Evolutionary conservation across 1,140 invertebrate species (phyloP).

Genomic region (Heliconius congener): DNA sequence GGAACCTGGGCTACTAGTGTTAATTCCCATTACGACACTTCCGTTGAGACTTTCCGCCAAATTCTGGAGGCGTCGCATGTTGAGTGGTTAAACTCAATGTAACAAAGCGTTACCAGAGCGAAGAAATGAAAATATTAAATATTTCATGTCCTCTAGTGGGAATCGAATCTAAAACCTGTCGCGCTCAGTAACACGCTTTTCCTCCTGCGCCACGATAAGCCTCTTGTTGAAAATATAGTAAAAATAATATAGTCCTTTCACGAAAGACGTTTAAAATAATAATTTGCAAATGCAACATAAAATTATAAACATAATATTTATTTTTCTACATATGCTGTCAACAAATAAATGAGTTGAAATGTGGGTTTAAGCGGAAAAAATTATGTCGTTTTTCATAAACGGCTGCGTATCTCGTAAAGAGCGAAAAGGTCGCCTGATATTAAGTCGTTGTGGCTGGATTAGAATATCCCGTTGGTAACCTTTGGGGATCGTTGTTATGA

Average conservation of each 20-base stretch:
- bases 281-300: background rate
- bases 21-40: too few species aligned
- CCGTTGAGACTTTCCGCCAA: too few species aligned
- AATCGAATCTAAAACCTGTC: too few species aligned
- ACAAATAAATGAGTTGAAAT: background rate
- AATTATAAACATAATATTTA: background rate
- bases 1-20: too few species aligned
- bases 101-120: too few species aligned
- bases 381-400: background rate
- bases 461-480: slow-evolving; percentile 9
- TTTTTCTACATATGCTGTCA: background rate
- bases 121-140: background rate
- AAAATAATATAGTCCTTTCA: background rate
- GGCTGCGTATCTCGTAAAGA: background rate
- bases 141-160: too few species aligned
- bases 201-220: too few species aligned
- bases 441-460: slow-evolving; percentile 17
- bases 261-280: background rate
- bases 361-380: background rate
- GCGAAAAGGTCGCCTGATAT: slow-evolving; percentile 3
- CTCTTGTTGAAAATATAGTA: background rate
- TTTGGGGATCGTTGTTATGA: slow-evolving; percentile 15
- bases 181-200: too few species aligned
- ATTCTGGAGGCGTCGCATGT: too few species aligned
- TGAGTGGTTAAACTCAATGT: too few species aligned